Evolutionary conservation across 2,113 vertebrate species (phyloP).

Genomic region (Nipponia nippon): DNA sequence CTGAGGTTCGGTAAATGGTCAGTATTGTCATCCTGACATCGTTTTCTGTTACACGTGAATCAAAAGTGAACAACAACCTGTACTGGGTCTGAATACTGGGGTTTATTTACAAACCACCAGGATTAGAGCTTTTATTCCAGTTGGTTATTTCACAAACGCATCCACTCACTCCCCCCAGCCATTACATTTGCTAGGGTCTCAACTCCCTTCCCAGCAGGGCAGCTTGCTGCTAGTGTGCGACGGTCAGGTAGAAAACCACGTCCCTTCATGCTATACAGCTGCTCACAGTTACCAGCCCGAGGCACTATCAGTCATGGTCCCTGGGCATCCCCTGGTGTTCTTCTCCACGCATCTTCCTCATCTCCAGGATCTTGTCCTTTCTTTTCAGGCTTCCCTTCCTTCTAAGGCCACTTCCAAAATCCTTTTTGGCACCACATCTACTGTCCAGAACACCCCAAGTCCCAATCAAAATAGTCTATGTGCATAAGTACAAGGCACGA

Average conservation of each 20-base stretch:
- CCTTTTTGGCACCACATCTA: background rate
- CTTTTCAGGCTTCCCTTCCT: background rate
- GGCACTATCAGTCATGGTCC: background rate
- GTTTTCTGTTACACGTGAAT: background rate
- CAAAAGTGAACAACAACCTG: background rate
- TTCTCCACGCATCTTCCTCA: background rate
- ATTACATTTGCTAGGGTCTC: background rate
- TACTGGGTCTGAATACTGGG: background rate
- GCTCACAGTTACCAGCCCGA: fast-evolving
- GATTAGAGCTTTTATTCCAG: background rate
- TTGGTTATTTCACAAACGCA: background rate
- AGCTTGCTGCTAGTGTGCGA: background rate
- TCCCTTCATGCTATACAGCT: background rate
- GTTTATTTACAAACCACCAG: background rate
- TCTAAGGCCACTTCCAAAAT: background rate
- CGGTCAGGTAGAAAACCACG: background rate
- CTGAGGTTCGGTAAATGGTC: background rate
- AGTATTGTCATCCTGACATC: background rate
- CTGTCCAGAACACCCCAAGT: background rate
- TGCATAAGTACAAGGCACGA: background rate
- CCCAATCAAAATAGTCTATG: fast-evolving
- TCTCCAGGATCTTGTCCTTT: background rate
- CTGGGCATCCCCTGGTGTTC: background rate
- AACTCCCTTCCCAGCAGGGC: background rate
- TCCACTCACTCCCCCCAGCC: too few species aligned